Conservation (phyloP, 2,113 vertebrate species). For the Eubucco bourcierii region DNA sequence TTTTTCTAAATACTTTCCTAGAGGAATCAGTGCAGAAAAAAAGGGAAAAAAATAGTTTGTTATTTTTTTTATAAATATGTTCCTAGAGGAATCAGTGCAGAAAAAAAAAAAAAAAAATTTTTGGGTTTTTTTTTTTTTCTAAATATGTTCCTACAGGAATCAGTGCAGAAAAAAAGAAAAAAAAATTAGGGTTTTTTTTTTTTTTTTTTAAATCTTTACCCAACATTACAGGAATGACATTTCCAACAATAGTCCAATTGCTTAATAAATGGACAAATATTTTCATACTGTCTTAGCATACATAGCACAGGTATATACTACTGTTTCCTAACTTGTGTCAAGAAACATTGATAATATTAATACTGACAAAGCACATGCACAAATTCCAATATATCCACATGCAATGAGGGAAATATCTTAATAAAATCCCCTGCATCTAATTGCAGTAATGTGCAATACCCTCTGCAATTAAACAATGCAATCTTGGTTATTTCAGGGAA, state of each 20-base stretch:
- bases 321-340: neutral
- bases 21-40: too few species aligned
- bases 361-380: neutral
- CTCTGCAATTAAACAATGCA: neutral
- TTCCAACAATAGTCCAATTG: neutral
- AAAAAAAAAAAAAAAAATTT: neutral
- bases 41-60: too few species aligned
- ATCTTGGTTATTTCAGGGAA: neutral
- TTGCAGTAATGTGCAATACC: neutral
- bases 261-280: neutral
- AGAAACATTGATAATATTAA: neutral
- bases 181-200: constrained; percentile 13
- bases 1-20: too few species aligned
- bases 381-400: neutral
- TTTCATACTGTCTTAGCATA: neutral
- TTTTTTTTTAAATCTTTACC: constrained; percentile 21
- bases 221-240: constrained; percentile 5
- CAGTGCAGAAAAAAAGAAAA: constrained; percentile 1
- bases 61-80: constrained; percentile 95
- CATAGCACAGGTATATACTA: neutral
- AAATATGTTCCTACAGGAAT: constrained; percentile 92
- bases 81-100: constrained; percentile 78
- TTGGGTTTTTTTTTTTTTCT: constrained; percentile 51
- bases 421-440: neutral
- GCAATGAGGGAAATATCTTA: neutral